Evolutionary conservation across 2,888 invertebrate genomes (phyloP).

Genomic region (Merodon equestris): DNA sequence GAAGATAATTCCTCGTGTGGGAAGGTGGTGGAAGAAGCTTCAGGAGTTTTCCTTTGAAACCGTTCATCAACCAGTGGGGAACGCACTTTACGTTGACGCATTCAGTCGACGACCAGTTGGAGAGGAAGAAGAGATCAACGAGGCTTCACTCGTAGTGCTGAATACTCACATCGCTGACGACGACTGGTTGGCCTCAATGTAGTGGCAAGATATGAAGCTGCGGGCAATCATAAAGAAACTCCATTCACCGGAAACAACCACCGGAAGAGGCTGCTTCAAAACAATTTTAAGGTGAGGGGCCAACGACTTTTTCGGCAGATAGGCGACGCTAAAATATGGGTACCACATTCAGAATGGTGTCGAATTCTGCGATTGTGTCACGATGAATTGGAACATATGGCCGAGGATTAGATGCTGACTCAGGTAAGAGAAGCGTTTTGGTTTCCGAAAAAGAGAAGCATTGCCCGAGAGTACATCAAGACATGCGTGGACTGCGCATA

Average conservation of each 20-base stretch:
- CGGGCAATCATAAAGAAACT: slow-evolving; percentile 12
- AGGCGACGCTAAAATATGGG: slow-evolving; percentile 6
- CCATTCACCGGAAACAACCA: background rate
- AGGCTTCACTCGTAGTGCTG: too few relatives aligned
- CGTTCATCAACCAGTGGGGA: slow-evolving; percentile 15
- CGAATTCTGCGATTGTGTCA: slow-evolving; percentile 31
- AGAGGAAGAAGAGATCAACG: slow-evolving; percentile 14
- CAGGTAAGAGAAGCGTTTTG: slow-evolving; percentile 6
- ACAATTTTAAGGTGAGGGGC: slow-evolving; percentile 2
- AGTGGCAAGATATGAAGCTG: slow-evolving; percentile 19
- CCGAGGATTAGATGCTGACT: slow-evolving; percentile 17
- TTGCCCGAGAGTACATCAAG: slow-evolving; percentile 28
- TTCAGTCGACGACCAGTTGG: slow-evolving; percentile 20
- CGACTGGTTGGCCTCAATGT: slow-evolving; percentile 26
- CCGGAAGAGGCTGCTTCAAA: background rate
- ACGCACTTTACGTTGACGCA: slow-evolving; percentile 24
- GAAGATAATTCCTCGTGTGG: slow-evolving; percentile 2
- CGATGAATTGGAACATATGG: slow-evolving; percentile 32
- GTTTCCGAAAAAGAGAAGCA: slow-evolving; percentile 22
- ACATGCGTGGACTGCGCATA: slow-evolving; percentile 30
- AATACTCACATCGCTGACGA: slow-evolving; percentile 13
- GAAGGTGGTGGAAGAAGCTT: slow-evolving; percentile 22
- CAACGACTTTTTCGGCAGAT: slow-evolving; percentile 1
- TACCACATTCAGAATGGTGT: too few relatives aligned
- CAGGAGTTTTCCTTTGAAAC: slow-evolving; percentile 34